Percentiles rank a stretch among this genome's conserved stretches.
Conservation (phyloP, 2,797 vertebrate species). For the Acanthurus tractus region DNA sequence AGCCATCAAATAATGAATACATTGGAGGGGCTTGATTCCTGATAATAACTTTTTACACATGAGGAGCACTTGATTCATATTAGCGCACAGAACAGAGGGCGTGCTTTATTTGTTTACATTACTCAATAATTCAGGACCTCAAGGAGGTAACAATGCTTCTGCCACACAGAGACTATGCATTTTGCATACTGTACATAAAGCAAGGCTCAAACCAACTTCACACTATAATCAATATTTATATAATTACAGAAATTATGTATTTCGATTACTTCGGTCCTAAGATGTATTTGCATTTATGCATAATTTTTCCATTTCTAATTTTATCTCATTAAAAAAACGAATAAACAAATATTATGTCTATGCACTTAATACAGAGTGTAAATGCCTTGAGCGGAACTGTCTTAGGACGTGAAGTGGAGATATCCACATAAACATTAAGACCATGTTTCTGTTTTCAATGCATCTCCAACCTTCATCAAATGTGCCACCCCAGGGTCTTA, state of each 20-base stretch:
- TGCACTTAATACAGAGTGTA: constrained; percentile 24
- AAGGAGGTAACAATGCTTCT: constrained; percentile 11
- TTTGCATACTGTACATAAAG: not conserved
- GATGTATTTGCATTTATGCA: not conserved
- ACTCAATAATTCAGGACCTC: constrained; percentile 21
- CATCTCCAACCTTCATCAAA: constrained; percentile 69
- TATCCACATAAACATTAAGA: constrained; percentile 51
- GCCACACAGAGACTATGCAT: not conserved
- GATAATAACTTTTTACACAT: constrained; percentile 57
- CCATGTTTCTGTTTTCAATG: constrained; percentile 51
- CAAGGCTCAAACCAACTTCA: not conserved
- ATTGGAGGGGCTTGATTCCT: constrained; percentile 31
- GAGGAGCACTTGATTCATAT: constrained; percentile 44
- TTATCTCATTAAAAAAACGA: constrained; percentile 29
- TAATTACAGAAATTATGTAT: not conserved
- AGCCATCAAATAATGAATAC: constrained; percentile 32
- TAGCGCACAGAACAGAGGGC: not conserved
- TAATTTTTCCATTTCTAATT: not conserved
- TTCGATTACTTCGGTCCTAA: constrained; percentile 1
- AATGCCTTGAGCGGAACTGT: constrained; percentile 11
- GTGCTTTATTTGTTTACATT: constrained; percentile 30
- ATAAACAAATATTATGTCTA: constrained; percentile 9
- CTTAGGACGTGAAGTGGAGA: constrained; percentile 39
- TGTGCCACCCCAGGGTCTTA: constrained; percentile 58
- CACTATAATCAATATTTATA: constrained; percentile 17